These are phyloP conservation scores for Brachyalestes nurse DNA, from an alignment of 2,797 vertebrate species.

Conservation along the genomic window DNA sequence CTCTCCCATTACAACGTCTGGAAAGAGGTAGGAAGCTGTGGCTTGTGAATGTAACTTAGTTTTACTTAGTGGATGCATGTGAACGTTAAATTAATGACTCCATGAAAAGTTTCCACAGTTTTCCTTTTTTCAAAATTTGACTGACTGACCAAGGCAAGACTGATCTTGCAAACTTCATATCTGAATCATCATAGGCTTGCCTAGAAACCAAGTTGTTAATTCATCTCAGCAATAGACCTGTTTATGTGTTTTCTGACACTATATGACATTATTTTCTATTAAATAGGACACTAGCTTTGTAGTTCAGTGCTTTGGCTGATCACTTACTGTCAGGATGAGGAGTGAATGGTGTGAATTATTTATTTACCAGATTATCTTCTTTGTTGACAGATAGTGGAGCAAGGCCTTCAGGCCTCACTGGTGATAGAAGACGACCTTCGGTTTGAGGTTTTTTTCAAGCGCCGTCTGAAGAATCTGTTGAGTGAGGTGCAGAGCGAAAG, in stretches of 20 bases:
- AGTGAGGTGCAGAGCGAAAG: conserved; percentile 78
- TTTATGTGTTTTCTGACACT: too few species aligned
- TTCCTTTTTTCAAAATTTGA: neutral
- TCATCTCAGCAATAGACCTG: neutral
- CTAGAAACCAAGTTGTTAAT: neutral
- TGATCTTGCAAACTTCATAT: neutral
- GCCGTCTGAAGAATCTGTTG: conserved; percentile 88
- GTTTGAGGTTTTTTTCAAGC: conserved; percentile 94
- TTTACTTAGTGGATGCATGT: neutral
- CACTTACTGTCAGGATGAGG: neutral
- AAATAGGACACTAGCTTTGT: too few species aligned
- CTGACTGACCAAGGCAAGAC: too few species aligned
- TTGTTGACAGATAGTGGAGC: conserved; percentile 77
- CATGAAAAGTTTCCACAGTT: neutral
- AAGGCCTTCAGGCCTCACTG: conserved; percentile 77
- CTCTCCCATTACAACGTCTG: conserved; percentile 92
- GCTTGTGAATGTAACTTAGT: neutral
- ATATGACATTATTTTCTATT: too few species aligned
- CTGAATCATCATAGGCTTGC: neutral
- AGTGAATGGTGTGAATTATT: neutral
- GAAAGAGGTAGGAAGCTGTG: conserved; percentile 82
- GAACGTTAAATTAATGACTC: too few species aligned
- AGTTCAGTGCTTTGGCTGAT: neutral
- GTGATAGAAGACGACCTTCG: conserved; percentile 92
- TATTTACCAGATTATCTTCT: neutral